Conservation (phyloP, 92 coral and sea anemone genomes). For the Micromussa lordhowensis region DNA sequence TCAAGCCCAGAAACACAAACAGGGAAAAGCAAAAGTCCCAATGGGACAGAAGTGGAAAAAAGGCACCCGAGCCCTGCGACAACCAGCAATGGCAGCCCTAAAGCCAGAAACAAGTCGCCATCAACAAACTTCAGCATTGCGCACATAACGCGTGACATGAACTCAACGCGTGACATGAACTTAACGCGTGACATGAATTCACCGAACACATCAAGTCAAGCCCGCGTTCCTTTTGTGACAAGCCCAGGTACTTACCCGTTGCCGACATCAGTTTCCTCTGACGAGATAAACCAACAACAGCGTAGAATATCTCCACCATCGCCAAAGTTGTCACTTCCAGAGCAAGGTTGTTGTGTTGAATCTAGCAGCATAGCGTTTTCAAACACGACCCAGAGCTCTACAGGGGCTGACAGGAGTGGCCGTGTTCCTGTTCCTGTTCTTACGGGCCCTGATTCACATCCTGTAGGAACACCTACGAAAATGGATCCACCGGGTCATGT, state of each 20-base stretch:
- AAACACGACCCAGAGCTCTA: not conserved
- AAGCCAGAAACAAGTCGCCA: slow-evolving; percentile 52
- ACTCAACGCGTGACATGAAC: not conserved
- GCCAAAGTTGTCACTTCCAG: slow-evolving; percentile 13
- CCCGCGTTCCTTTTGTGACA: slow-evolving; percentile 21
- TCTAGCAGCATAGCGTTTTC: not conserved
- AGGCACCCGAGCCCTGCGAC: slow-evolving; percentile 36
- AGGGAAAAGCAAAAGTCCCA: slow-evolving; percentile 7
- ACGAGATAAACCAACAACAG: slow-evolving; percentile 12
- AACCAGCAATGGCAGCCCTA: slow-evolving; percentile 40
- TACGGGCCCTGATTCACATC: not conserved
- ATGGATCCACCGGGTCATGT: not conserved
- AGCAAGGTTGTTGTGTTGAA: not conserved
- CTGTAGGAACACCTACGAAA: not conserved
- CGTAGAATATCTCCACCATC: slow-evolving; percentile 29
- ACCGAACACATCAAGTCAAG: slow-evolving; percentile 18
- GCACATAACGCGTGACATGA: slow-evolving; percentile 81
- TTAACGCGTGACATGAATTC: slow-evolving; percentile 64
- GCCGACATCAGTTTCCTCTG: slow-evolving; percentile 8
- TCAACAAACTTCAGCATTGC: slow-evolving; percentile 92
- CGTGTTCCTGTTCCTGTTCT: slow-evolving; percentile 9
- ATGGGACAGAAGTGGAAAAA: not conserved
- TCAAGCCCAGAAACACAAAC: slow-evolving; percentile 48
- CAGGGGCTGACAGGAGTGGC: not conserved
- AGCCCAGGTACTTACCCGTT: slow-evolving; percentile 12